Evolutionary conservation across 2,888 invertebrate species (phyloP), one percentile per base, ranked within the genome.

Genomic region (Zaprionus lineosus): DNA sequence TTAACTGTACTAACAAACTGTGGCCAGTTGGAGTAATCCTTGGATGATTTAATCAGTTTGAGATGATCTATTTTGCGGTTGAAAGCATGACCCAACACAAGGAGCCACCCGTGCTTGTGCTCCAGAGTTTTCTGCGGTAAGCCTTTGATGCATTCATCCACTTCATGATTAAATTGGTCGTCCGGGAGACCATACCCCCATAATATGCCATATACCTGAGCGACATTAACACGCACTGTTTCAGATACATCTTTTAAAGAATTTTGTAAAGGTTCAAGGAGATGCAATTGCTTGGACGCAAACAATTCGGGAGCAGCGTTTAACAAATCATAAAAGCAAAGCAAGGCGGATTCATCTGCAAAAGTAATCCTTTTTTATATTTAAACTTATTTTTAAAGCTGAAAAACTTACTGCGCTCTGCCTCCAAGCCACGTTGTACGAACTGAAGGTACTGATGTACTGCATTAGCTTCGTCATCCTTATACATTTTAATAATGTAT

Each of bases 301-400:
- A 96, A 92, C 51, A 92, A 90, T 14, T 93, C 92, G 0, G 96
- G 95, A 6, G 95, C 93, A 58, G 95, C 95, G 29, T 96, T 96
- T n/a, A 97, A 91, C 14, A 96, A 91, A 90, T 97, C 97, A 70
- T 96, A 91, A 84, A 97, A 91, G 74, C 95, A 96, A 50, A 94
- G 93, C 44, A 97, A 88, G 69, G 88, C 88, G 0, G 85, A 84
- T 44, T 90, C 89, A 60, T 79, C 89, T 90, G 37, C 2, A 24
- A 5, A 1, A n/a, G n/a, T n/a, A n/a, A n/a, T n/a, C n/a, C n/a
- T n/a, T n/a, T n/a, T n/a, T n/a, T n/a, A n/a, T n/a, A n/a, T n/a
- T n/a, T n/a, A n/a, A n/a, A n/a, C n/a, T n/a, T n/a, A n/a, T n/a
- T 12, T 31, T 31, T 2, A 14, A 4, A 31, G 5, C 3, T 3